phyloP scores from a whole-genome alignment of 1,140 invertebrate genomes.

The Tyrophagus putrescentiae region DNA sequence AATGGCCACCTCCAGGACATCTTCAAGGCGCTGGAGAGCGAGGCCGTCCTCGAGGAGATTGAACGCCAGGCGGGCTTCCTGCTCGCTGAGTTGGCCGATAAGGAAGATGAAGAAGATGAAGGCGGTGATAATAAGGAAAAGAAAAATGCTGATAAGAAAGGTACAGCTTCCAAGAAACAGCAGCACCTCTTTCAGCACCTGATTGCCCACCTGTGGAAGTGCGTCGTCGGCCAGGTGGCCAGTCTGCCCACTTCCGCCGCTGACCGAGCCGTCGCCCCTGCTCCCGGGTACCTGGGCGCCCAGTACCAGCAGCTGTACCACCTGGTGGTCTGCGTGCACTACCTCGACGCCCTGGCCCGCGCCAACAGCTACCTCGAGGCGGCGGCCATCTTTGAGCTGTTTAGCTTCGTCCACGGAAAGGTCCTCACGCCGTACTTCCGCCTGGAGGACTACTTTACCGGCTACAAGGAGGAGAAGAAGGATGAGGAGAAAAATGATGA shows the following conservation, averaged over 20 bases:
- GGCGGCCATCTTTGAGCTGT: background rate
- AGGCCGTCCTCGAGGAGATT: background rate
- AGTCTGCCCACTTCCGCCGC: background rate
- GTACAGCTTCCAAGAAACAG: no score
- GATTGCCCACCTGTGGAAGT: background rate
- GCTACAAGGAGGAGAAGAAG: no score
- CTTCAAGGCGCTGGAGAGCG: background rate
- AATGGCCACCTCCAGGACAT: conserved; percentile 1
- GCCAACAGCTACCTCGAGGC: background rate
- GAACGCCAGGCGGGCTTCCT: background rate
- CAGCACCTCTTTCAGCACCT: no score
- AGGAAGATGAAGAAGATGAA: background rate
- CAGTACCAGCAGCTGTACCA: background rate
- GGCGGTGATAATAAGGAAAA: no score
- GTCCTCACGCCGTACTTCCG: background rate
- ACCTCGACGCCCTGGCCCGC: background rate
- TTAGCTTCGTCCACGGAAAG: background rate
- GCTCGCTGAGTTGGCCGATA: background rate
- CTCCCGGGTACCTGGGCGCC: background rate
- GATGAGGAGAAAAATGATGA: no score
- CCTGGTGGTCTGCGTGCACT: background rate
- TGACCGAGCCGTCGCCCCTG: background rate
- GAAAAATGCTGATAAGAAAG: no score
- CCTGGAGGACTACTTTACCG: background rate
- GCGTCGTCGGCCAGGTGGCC: background rate